Evolutionary conservation across 2,113 vertebrate genomes (phyloP), one percentile per base, ranked within the genome.

Genomic region (Nanorana parkeri): DNA sequence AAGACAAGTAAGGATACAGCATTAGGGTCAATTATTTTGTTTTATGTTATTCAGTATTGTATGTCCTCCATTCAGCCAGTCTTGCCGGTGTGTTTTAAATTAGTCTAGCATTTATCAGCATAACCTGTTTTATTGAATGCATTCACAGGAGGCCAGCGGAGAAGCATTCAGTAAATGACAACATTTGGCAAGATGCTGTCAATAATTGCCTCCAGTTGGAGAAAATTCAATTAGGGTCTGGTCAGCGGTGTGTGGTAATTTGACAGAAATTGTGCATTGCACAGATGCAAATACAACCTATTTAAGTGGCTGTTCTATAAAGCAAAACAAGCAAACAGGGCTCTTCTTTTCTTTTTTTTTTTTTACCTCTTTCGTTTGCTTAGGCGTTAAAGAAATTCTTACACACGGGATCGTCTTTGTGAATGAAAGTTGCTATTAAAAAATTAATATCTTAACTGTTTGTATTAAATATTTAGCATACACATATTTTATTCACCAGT

Each of bases 121-220:
- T 75, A 58, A 56, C 20, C 54, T 20, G 51, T 21, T 36, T 51
- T 47, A 76, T 60, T 68, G 80, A 83, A 76, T 76, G 36, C 63
- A 51, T 76, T 64, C 72, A 68, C 15, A 32, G 72, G 80, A 68
- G 80, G 80, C 32, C 69, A n/a, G 16, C 32, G 68, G 51, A 68
- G 24, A 21, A 52, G 24, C 36, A 75, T 68, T 66, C 51, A 8
- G 23, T 29, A 58, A 60, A 74, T 83, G 80, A 76, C 73, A 83
- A 76, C 80, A 83, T 83, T 76, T 83, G 80, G 71, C 28, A 47
- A 83, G 72, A 76, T 47, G 72, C 32, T 56, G 72, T 66, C 58
- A 68, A 76, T 83, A 68, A 83, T 76, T 76, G 51, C 47, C 63
- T 67, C 51, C 23, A 67, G 63, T 78, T 66, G 55, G 64, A 67